A percentile compares a stretch with the other conserved stretches of the same genome.
phyloP scores from a whole-genome alignment of 2,113 vertebrate species.

The Bufo bufo region DNA sequence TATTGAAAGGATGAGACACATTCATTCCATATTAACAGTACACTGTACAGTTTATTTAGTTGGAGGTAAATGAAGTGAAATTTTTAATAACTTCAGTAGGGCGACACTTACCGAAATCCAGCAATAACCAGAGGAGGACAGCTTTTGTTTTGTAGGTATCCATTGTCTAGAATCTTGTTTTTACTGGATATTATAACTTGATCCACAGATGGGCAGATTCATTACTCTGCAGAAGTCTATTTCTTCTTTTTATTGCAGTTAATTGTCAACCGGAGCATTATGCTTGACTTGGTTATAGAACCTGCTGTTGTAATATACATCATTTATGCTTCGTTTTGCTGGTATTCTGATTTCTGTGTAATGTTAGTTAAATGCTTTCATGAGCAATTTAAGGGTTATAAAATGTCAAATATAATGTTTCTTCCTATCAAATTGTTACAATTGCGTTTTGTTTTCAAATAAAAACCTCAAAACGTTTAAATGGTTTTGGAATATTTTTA shows the following conservation, averaged over 20 bases:
- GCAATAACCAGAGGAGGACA: background rate
- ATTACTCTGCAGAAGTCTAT: background rate
- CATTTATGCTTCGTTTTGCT: background rate
- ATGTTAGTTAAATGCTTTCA: background rate
- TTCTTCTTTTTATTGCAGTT: background rate
- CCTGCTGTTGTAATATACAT: background rate
- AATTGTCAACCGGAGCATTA: background rate
- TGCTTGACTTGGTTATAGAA: background rate
- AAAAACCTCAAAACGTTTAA: background rate
- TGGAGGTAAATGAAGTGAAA: background rate
- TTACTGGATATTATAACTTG: background rate
- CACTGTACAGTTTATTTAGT: background rate
- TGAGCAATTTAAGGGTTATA: constrained; percentile 1
- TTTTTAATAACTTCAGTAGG: background rate
- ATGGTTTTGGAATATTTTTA: background rate
- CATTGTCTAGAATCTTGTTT: background rate
- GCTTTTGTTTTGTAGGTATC: background rate
- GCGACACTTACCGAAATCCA: background rate
- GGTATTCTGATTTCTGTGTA: background rate
- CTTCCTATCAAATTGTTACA: background rate
- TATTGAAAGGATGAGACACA: background rate
- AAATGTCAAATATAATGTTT: constrained; percentile 7
- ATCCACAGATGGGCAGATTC: background rate
- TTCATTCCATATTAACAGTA: background rate
- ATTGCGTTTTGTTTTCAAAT: constrained; percentile 23